Percentiles rank a stretch among this genome's conserved stretches.
phyloP scores from a whole-genome alignment of 2,113 vertebrate species.

The Aphelocoma coerulescens region DNA sequence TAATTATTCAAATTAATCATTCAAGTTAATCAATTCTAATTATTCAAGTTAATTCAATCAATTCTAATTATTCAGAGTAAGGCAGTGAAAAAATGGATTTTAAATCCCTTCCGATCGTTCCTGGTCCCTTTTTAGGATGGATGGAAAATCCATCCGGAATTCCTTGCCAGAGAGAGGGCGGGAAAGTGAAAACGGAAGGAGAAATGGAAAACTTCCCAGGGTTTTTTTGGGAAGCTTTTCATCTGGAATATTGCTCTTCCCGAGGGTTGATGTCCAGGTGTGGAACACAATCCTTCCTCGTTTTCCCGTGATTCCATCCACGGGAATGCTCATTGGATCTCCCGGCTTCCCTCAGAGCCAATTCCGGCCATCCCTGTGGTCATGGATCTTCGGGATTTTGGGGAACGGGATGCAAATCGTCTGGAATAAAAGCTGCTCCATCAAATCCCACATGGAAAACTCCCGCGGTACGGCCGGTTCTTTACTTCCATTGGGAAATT shows the following conservation, averaged over 20 bases:
- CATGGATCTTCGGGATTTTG: neutral
- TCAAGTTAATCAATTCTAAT: neutral
- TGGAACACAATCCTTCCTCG: rapidly evolving
- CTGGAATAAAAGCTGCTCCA: rapidly evolving
- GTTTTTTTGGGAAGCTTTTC: neutral
- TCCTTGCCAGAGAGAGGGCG: rapidly evolving
- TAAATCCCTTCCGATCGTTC: rapidly evolving
- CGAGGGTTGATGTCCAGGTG: rapidly evolving
- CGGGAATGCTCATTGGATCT: rapidly evolving
- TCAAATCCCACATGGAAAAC: rapidly evolving
- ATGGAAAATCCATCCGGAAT: rapidly evolving
- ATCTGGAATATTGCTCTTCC: rapidly evolving
- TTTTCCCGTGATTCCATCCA: rapidly evolving
- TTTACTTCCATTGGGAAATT: neutral
- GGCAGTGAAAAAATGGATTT: neutral
- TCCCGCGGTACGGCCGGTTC: rapidly evolving
- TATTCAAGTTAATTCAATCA: rapidly evolving
- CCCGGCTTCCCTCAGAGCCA: neutral
- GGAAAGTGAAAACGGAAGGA: neutral
- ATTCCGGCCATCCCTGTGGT: rapidly evolving
- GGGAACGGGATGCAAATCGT: neutral
- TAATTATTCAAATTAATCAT: too few species aligned
- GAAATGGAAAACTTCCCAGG: rapidly evolving
- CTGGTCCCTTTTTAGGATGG: neutral
- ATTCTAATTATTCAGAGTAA: neutral